Conservation (phyloP, 2,113 vertebrate genomes). For the Syngnathus scovelli region DNA sequence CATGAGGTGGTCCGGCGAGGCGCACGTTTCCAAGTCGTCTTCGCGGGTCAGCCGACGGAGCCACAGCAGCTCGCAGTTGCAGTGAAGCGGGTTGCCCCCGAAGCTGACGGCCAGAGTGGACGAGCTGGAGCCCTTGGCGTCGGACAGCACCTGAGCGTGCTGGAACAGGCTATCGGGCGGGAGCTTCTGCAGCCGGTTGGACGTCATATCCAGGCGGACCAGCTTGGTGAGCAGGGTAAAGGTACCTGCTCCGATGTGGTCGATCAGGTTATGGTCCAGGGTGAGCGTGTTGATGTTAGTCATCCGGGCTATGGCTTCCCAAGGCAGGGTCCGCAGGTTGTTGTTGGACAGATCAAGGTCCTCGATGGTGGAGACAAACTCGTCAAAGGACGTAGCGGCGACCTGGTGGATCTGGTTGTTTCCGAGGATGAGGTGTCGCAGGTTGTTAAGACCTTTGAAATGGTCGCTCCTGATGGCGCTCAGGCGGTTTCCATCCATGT, state of each 20-base stretch:
- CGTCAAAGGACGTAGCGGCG: conserved; percentile 78
- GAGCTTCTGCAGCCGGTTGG: conserved; percentile 88
- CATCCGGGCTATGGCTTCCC: conserved; percentile 89
- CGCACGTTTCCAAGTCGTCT: conserved; percentile 88
- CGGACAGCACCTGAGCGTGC: conserved; percentile 73
- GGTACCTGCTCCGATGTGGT: conserved; percentile 82
- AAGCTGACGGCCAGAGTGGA: conserved; percentile 81
- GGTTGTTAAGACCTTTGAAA: conserved; percentile 82
- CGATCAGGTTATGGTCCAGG: conserved; percentile 89
- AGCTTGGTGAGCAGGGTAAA: conserved; percentile 85
- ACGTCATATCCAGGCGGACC: conserved; percentile 87
- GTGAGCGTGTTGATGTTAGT: conserved; percentile 87
- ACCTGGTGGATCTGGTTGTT: conserved; percentile 91
- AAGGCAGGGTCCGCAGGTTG: conserved; percentile 82
- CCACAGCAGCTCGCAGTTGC: conserved; percentile 92
- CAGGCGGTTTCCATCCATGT: conserved; percentile 89
- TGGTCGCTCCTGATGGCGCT: conserved; percentile 78
- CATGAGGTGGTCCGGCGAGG: conserved; percentile 84
- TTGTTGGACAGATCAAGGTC: conserved; percentile 93
- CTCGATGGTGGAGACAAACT: conserved; percentile 87
- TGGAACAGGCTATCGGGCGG: conserved; percentile 82
- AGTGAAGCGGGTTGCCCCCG: conserved; percentile 87
- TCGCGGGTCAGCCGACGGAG: conserved; percentile 79
- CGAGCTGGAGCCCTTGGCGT: conserved; percentile 71
- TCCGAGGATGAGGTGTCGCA: conserved; percentile 88